Base-by-base conservation (phyloP, 2,797 vertebrate species). In the Orientallactaga sibirica region DNA sequence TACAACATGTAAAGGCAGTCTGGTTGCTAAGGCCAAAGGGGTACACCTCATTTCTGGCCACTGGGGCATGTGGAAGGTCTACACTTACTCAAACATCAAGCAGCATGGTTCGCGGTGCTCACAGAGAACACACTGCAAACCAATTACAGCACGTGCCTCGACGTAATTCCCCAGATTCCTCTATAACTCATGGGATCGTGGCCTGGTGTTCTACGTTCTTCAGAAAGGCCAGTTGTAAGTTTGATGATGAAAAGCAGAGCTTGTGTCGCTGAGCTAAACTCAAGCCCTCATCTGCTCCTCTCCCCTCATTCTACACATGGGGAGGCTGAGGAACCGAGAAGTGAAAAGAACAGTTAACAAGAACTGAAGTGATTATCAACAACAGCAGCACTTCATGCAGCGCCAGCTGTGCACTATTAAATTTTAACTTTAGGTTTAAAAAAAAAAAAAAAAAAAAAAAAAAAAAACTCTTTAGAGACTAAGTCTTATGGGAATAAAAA, bases 41-140 rank as follows among this genome's bases (percentile, higher is more conserved):
- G 58, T 67, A 83, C 87, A 90, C 64, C 83, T 61, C 41, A 66
- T 73, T 88, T 80, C 86, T 70, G 74, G 92, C 74, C 81, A 62
- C 10, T 52, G n/a, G 43, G 64, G 71, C 80, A 52, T 77, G 24
- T 80, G n/a, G 92, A 68, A 91, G 79, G 8, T 86, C 66, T 41
- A 88, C 33, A 92, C 15, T 86, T 79, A 92, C 0, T 58, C 27
- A 86, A 62, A 19, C 90, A 91, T 92, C 58, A 92, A 85, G 86
- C 25, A 93, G 74, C 33, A 91, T 70, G 66, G 78, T 67, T 68
- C n/a, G 62, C 80, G 37, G 48, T 79, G 33, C 52, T 92, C 75
- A 84, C 19, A 84, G 73, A 90, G 52, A 27, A 70, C 5, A 19
- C 10, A 48, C 22, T 8, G n/a, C n/a, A 74, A 86, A 29, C 48